Evolutionary conservation across 2,113 vertebrate genomes (phyloP), one percentile per base, ranked within the genome.

Genomic region (Strigops habroptila): DNA sequence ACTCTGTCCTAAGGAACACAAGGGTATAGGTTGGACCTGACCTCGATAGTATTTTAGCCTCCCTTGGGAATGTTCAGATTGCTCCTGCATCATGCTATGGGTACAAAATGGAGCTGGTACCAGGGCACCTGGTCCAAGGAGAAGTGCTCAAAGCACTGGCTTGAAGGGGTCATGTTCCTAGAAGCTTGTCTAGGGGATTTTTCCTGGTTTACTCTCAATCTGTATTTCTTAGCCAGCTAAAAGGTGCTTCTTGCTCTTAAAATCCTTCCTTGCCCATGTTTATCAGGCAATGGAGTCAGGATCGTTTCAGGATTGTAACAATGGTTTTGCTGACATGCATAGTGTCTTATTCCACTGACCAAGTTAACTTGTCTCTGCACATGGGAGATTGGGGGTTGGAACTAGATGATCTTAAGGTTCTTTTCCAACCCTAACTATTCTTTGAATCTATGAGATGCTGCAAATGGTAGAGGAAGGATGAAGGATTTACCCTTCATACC

Each of bases 21-120:
- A 10, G 53, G 0, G 1, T 24, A 37, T 0, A 0, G 37, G 22
- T 37, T 35, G 52, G 18, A 33, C 27, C 19, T 57, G 25, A 18
- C 64, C n/a, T 57, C 33, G 43, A 4, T 73, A 39, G 6, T 63
- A 23, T 51, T 87, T 64, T 30, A 60, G 44, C 30, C 7, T 76
- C 18, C 8, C 2, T 30, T 68, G 52, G 33, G 71, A 84, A 82
- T 44, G 77, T 24, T 25, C 14, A 7, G 0, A 3, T 18, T 41
- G 64, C 41, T 88, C 22, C 35, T n/a, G n/a, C 10, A 7, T 69
- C 15, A 7, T 2, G 3, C 6, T 3, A 7, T 55, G 35, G 27
- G 22, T 68, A 53, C 43, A 52, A 52, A 91, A 24, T 43, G 28
- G 21, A 59, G 48, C 22, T 65, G 48, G 28, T 52, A 25, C 25